Base-by-base conservation (phyloP, 2,113 vertebrate genomes). In the Chaetodon trifascialis region DNA sequence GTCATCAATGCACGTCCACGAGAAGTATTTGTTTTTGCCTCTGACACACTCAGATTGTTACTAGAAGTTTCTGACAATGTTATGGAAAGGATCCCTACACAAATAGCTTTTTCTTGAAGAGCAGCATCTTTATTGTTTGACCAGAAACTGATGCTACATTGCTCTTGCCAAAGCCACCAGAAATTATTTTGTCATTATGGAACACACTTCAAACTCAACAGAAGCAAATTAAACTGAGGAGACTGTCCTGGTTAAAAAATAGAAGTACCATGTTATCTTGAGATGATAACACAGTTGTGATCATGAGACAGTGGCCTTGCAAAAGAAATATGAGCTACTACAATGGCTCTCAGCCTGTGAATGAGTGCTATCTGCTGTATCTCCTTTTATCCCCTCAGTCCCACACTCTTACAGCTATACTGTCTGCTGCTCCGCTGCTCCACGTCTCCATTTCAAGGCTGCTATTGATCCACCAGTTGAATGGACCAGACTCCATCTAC, bases 401-500 rank as follows among this genome's bases (percentile, higher is more conserved):
- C 25, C 46, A 55, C 52, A 25, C 5, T 9, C 59, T n/a, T 25
- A 47, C 59, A 64, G 51, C 49, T 49, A 15, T 17, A 63, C 21
- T 25, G 30, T 66, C 40, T 71, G 34, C 38, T 36, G 2, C 56
- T 52, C 62, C 11, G 23, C 60, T 7, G 47, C 54, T 67, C 21
- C 23, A 5, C 4, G 23, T 56, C 56, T 70, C 40, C 64, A 38
- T 42, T 54, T 46, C 36, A 64, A 34, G 68, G 71, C 51, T 72
- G 34, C 64, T 17, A 66, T 60, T 36, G 65, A 74, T 79, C 64
- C 44, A 16, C 0, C 54, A 30, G 44, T 54, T 34, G 23, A 83
- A 55, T 34, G 21, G 58, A 54, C 17, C 64, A 49, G 66, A 68
- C 71, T 76, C 14, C 34, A 51, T 68, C 51, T 30, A 1, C 44